Percentiles rank a stretch among this genome's conserved stretches.
Evolutionary conservation across 2,113 vertebrate genomes (phyloP).

Genomic region (Campylorhamphus procurvoides): DNA sequence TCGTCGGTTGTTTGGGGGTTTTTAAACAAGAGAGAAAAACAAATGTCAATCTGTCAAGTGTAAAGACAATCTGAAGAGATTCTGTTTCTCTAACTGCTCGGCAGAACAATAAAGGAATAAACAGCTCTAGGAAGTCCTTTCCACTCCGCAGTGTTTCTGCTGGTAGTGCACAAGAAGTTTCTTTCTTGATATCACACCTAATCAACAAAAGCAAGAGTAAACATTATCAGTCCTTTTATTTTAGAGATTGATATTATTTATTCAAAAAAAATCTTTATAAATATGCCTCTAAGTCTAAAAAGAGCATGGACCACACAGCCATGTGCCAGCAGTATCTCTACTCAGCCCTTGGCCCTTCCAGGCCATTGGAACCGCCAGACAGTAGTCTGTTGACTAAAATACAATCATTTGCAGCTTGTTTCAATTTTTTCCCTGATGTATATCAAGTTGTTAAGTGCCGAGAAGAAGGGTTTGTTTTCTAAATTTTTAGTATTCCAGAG

Average conservation of each 20-base stretch:
- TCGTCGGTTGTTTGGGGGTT: neutral
- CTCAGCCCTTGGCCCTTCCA: neutral
- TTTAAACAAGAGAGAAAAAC: neutral
- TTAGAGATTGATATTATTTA: neutral
- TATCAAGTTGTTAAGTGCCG: accelerated
- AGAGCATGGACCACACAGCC: neutral
- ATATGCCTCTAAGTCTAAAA: neutral
- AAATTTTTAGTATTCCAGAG: neutral
- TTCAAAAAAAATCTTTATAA: neutral
- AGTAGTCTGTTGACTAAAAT: neutral
- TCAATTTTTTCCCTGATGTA: neutral
- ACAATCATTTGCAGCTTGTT: neutral
- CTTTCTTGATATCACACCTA: neutral
- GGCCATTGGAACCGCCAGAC: neutral
- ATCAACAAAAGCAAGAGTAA: neutral
- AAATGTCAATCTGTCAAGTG: neutral
- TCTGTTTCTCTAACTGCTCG: conserved; percentile 3
- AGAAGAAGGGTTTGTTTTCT: conserved; percentile 2
- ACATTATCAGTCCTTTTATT: neutral
- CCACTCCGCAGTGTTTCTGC: neutral
- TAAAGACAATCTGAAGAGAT: neutral
- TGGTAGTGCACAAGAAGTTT: neutral
- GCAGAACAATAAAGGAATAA: conserved; percentile 6
- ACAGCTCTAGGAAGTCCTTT: neutral
- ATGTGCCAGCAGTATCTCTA: accelerated